Percentiles rank a stretch among this genome's conserved stretches.
Evolutionary conservation across 2,888 invertebrate species (phyloP).

Genomic region (Nyleta sp.): DNA sequence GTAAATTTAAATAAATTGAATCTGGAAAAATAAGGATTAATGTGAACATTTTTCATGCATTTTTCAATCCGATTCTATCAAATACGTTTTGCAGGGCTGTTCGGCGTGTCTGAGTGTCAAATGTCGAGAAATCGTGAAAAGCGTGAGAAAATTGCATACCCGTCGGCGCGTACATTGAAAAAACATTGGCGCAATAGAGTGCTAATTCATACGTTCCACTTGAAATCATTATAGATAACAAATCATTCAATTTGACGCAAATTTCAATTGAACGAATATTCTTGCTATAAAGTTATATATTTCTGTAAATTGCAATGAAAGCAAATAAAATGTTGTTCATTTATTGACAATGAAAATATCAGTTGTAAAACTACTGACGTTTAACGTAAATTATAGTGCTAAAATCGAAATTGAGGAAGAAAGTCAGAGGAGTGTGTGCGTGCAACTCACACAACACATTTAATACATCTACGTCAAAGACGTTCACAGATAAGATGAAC

Average conservation of each 20-base stretch:
- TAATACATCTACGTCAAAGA: slow-evolving; percentile 8
- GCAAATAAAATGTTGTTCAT: too few species aligned
- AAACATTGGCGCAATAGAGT: slow-evolving; percentile 6
- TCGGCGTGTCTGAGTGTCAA: background rate
- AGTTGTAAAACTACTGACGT: slow-evolving; percentile 5
- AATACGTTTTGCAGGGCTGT: too few species aligned
- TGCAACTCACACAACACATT: background rate
- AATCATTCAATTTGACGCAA: background rate
- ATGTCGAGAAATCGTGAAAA: slow-evolving; percentile 10
- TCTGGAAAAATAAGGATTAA: too few species aligned
- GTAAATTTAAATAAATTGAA: too few species aligned
- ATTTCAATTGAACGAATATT: background rate
- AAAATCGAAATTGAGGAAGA: slow-evolving; percentile 17
- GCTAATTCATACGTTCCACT: slow-evolving; percentile 1
- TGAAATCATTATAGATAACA: background rate
- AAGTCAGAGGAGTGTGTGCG: background rate
- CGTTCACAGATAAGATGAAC: slow-evolving; percentile 18
- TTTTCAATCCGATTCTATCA: too few species aligned
- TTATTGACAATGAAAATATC: too few species aligned
- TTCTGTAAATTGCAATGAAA: too few species aligned
- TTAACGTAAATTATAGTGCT: slow-evolving; percentile 21
- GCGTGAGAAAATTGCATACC: slow-evolving; percentile 1
- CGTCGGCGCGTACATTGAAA: background rate
- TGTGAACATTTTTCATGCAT: too few species aligned
- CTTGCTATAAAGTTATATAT: background rate